Evolutionary conservation across 1,140 invertebrate genomes (phyloP).

Genomic region (Drepana arcuata): DNA sequence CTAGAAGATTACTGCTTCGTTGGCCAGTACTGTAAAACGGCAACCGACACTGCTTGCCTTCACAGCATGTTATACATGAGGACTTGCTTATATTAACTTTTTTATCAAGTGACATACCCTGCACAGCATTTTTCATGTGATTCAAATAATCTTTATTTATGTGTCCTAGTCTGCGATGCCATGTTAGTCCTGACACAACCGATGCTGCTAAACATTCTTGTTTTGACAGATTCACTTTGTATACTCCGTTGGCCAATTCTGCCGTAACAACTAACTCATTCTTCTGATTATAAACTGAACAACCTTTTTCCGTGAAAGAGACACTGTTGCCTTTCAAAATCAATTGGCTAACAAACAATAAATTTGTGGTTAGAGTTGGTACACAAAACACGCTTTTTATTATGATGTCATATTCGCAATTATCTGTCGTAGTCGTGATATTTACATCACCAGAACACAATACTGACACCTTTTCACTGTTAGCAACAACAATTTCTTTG

Average conservation of each 20-base stretch:
- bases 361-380: conserved; percentile 10
- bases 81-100: neutral
- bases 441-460: conserved; percentile 14
- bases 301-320: conserved; percentile 7
- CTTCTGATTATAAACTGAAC: conserved; percentile 12
- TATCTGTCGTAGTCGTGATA: conserved; percentile 10
- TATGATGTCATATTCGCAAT: conserved; percentile 11
- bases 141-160: neutral
- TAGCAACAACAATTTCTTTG: conserved; percentile 15
- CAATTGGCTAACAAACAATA: conserved; percentile 1
- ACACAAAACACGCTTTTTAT: conserved; percentile 11
- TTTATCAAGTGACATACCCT: neutral
- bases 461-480: conserved; percentile 9
- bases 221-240: conserved; percentile 8
- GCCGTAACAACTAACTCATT: conserved; percentile 14
- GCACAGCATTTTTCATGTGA: neutral
- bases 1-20: neutral
- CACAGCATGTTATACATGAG: neutral
- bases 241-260: conserved; percentile 12
- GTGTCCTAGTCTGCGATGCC: conserved; percentile 7
- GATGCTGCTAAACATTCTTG: neutral
- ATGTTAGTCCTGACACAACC: conserved; percentile 1
- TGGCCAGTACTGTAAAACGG: neutral
- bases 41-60: neutral
- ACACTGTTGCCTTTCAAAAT: conserved; percentile 12